Conservation (phyloP, 2,113 vertebrate species). For the Vanacampus margaritifer region DNA sequence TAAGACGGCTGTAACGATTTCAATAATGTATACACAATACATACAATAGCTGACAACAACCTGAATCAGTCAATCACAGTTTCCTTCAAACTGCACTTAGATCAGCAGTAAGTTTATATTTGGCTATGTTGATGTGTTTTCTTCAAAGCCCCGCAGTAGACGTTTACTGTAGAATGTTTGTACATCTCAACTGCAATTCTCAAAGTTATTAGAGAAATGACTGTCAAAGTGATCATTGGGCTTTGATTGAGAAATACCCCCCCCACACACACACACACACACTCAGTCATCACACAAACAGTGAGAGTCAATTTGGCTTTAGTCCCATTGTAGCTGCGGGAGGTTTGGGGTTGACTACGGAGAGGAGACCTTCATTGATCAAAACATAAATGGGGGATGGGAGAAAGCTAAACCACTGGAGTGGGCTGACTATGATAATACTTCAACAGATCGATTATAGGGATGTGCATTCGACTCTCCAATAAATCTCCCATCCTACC, state of each 20-base stretch:
- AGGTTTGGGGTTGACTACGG: conserved; percentile 12
- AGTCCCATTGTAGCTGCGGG: conserved; percentile 30
- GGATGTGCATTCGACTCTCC: conserved; percentile 50
- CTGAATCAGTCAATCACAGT: not conserved
- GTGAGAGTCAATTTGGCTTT: conserved; percentile 36
- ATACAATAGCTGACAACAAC: too few relatives aligned
- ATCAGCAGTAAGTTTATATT: not conserved
- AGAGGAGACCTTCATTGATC: conserved; percentile 54
- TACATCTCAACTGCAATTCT: conserved; percentile 33
- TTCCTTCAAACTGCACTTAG: not conserved
- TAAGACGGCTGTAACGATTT: too few relatives aligned
- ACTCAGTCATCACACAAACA: too few relatives aligned
- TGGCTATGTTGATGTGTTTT: not conserved
- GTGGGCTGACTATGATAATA: conserved; percentile 59
- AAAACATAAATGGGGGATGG: conserved; percentile 21
- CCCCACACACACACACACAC: too few relatives aligned
- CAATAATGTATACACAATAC: too few relatives aligned
- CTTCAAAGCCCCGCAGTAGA: not conserved
- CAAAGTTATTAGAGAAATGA: conserved; percentile 10
- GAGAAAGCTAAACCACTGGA: conserved; percentile 15
- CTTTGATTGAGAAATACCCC: conserved; percentile 27
- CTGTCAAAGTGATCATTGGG: conserved; percentile 10
- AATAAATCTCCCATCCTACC: conserved; percentile 52
- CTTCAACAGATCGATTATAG: conserved; percentile 57
- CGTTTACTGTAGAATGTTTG: conserved; percentile 39